Percentiles rank a stretch among this genome's conserved stretches.
phyloP scores from a whole-genome alignment of 92 coral and sea anemone genomes.

The Chrysogorgia sp. region DNA sequence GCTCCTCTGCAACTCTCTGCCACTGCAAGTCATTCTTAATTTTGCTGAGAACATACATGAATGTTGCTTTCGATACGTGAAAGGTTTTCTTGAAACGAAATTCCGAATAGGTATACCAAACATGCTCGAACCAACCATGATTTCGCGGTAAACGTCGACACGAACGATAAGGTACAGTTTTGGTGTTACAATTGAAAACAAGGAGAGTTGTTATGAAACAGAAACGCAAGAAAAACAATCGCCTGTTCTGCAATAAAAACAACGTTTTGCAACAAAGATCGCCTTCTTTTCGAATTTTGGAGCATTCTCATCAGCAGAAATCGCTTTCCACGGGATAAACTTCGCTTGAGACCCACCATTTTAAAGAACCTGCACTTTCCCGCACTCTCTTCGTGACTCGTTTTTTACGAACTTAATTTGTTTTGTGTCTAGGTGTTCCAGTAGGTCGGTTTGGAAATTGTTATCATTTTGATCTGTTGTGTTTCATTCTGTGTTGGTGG shows the following conservation, averaged over 20 bases:
- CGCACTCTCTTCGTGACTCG: too few relatives aligned
- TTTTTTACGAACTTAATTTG: too few relatives aligned
- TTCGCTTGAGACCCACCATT: too few relatives aligned
- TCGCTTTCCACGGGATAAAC: not conserved
- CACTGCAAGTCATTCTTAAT: too few relatives aligned
- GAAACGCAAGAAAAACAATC: too few relatives aligned
- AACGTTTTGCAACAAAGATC: not conserved
- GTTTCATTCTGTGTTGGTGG: too few relatives aligned
- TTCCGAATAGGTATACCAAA: not conserved
- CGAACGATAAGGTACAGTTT: not conserved
- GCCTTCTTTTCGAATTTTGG: not conserved
- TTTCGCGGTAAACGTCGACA: too few relatives aligned
- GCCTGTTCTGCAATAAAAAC: not conserved
- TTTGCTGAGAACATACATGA: not conserved
- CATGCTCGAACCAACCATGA: constrained; percentile 1
- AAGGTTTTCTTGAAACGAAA: not conserved
- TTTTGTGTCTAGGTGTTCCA: too few relatives aligned
- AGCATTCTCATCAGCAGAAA: not conserved
- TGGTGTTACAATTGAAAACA: not conserved
- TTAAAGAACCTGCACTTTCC: too few relatives aligned
- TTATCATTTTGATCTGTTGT: too few relatives aligned
- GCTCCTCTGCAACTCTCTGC: too few relatives aligned
- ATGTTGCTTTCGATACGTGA: not conserved
- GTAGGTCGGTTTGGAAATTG: too few relatives aligned
- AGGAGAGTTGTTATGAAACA: not conserved